Evolutionary conservation across 2,888 invertebrate genomes (phyloP), one percentile per base, ranked within the genome.

Genomic region (Tinea semifulvella): DNA sequence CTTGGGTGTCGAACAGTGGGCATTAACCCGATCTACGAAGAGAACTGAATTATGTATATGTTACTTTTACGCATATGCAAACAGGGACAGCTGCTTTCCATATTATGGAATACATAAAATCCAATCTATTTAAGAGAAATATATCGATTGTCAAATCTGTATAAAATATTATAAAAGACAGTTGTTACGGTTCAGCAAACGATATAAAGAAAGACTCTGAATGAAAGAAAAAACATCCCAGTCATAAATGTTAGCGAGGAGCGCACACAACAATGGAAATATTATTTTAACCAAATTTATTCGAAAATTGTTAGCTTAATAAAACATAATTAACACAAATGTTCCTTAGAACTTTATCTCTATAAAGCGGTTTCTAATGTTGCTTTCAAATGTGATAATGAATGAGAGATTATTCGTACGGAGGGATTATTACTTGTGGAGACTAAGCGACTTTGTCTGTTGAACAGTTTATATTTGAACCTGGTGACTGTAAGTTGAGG

Each of bases 21-120:
- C 42, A 55, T 75, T 19, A 54, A 52, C 13, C 74, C 76, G 0
- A 56, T 75, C 0, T 77, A 67, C 47, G 74, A 75, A 52, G 77
- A 77, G 0, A 66, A 70, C 0, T 46, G 59, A 1, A 52, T 77
- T n/a, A n/a, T n/a, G n/a, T n/a, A n/a, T n/a, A n/a, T n/a, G n/a
- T n/a, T 3, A 51, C 42, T 4, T 73, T 66, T 43, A 75, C 74
- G 4, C 63, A 65, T 20, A 64, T 68, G 47, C 50, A 53, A 20
- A 72, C 71, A 3, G 56, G 63, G 1, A 45, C 66, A 8, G 61
- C 69, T 3, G 67, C 65, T 2, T 28, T 45, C 5, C 54, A 65
- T 20, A 48, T 75, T 20, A 50, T 56, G 0, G 48, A 55, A 1
- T 64, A 55, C 46, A 53, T 77, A 1, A 52, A 58, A 22, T 44